Base-by-base conservation (phyloP, 2,888 invertebrate genomes). In the Cheilosia pagana region DNA sequence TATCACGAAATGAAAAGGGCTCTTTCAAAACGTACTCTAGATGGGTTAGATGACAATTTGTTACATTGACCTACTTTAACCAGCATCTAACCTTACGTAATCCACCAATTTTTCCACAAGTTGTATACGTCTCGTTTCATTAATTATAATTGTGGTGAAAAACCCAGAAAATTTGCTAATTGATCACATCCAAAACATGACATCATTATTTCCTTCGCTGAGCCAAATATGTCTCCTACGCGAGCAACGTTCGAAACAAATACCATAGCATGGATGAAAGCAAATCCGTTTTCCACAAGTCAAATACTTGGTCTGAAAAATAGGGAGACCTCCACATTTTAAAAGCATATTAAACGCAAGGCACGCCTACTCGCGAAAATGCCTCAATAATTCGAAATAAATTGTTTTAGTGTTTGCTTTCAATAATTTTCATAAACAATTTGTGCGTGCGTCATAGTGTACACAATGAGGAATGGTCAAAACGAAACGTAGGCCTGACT, bases 401-500 rank as follows among this genome's bases (percentile, higher is more conserved):
- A 78, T 78, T 62, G 77, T 57, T 50, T 63, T 70, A 70, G 28
- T 71, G 63, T 78, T 78, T 78, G 39, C 50, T 23, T 52, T 71
- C 53, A 78, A 71, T 60, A 52, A 55, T 67, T n/a, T 28, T 6
- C 14, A 28, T 21, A 39, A 6, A 23, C 35, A 39, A 52, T 23
- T 41, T 21, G 52, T 35, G 19, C 23, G 25, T 52, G 60, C 41
- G 41, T 60, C 59, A 50, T 39, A 21, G 1, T 7, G 21, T 16
- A 50, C 14, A 8, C 5, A 21, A 25, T 21, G 19, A 8, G 21
- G 16, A 14, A 31, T 6, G 16, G 16, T n/a, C 43, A 12, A n/a
- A 16, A 23, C 12, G 43, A 31, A 43, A 28, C 68, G 31, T 21
- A 31, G 21, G 31, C 8, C 48, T 14, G n/a, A n/a, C 41, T 10